Conservation (phyloP, 2,113 vertebrate genomes). For the Dipodomys spectabilis region DNA sequence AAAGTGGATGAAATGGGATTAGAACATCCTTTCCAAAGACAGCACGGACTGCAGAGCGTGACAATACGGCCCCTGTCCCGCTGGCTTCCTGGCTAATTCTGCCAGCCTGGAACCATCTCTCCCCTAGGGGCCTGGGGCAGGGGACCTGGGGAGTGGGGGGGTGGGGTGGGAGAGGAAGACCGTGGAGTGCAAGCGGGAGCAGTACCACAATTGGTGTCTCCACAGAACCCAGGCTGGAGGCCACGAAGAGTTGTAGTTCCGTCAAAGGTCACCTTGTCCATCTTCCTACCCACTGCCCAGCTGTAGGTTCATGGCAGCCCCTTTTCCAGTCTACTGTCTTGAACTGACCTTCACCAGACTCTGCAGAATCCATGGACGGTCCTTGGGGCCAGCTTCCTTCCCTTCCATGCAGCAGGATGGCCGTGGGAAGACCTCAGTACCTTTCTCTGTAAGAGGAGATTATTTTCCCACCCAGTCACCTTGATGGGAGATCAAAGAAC, state of each 20-base stretch:
- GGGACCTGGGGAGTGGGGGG: not conserved
- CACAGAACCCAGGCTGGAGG: conserved; percentile 39
- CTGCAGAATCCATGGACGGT: not conserved
- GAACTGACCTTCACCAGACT: not conserved
- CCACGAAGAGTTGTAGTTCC: not conserved
- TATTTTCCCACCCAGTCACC: accelerated
- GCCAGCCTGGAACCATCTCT: conserved; percentile 46
- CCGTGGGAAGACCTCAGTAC: not conserved
- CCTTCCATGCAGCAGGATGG: not conserved
- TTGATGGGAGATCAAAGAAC: not conserved
- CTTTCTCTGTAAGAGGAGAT: not conserved
- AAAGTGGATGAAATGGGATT: conserved; percentile 75
- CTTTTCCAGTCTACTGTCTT: not conserved
- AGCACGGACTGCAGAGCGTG: conserved; percentile 17
- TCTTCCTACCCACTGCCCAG: conserved; percentile 27
- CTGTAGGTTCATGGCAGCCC: not conserved
- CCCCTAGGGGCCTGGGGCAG: conserved; percentile 31
- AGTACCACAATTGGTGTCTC: conserved; percentile 15
- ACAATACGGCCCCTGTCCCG: conserved; percentile 63
- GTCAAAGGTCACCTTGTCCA: conserved; percentile 38
- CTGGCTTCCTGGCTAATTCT: conserved; percentile 6
- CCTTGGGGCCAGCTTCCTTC: not conserved
- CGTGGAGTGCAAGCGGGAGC: not conserved
- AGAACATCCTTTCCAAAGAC: conserved; percentile 72
- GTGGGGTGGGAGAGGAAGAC: not conserved